These are phyloP conservation scores for Sminthurides bifidus DNA, from an alignment of 1,140 invertebrate genomes.

Conservation along the genomic window DNA sequence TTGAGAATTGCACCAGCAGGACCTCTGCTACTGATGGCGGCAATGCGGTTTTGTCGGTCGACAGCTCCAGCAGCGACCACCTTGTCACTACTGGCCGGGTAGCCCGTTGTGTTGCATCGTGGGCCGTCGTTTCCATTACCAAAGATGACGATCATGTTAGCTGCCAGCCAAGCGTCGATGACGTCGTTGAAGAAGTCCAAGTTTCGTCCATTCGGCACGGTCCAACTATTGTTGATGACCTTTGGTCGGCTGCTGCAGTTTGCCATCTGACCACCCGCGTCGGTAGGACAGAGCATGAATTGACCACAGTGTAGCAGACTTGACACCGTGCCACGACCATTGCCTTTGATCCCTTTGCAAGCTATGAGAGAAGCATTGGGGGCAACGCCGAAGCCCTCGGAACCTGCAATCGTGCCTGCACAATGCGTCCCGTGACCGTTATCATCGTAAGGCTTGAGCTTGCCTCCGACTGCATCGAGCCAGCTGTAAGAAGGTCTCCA, in stretches of 20 bases:
- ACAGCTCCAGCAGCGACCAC: conserved; percentile 10
- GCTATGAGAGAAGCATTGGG: too few species aligned
- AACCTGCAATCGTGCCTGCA: too few species aligned
- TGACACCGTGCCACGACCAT: not conserved
- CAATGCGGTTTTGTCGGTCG: not conserved
- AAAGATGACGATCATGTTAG: conserved; percentile 14
- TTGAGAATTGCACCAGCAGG: not conserved
- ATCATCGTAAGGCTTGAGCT: too few species aligned
- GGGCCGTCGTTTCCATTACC: conserved; percentile 6
- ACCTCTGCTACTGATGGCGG: not conserved
- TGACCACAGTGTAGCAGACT: conserved; percentile 10
- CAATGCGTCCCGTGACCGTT: too few species aligned
- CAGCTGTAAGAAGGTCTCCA: too few species aligned
- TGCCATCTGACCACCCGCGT: not conserved
- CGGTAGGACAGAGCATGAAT: conserved; percentile 19
- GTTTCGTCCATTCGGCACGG: not conserved
- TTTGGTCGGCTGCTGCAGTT: conserved; percentile 16
- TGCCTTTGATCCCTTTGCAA: too few species aligned
- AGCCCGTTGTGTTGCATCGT: not conserved
- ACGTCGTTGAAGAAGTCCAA: not conserved
- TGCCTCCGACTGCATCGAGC: too few species aligned
- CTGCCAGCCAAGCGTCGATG: conserved; percentile 3
- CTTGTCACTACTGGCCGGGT: conserved; percentile 1
- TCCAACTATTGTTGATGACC: conserved; percentile 19
- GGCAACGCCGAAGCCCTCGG: too few species aligned